phyloP scores from a whole-genome alignment of 2,113 vertebrate species.

The Caracal caracal region DNA sequence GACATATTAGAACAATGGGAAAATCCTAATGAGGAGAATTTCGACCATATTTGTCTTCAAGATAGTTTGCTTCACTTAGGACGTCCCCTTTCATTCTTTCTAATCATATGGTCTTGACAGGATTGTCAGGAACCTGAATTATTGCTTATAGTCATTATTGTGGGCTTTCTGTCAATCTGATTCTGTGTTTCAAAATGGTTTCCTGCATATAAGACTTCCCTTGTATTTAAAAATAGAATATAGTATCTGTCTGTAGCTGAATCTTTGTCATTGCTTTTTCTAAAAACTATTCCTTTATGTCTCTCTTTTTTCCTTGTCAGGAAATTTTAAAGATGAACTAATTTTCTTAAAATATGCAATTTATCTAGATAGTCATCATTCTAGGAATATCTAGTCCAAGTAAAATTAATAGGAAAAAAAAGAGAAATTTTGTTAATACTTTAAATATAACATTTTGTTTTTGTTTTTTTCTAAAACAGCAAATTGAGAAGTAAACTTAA shows the following conservation, averaged over 20 bases:
- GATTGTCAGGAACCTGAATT: neutral
- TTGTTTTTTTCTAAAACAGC: neutral
- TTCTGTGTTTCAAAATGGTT: neutral
- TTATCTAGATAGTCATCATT: neutral
- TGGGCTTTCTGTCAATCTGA: neutral
- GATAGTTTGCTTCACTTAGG: neutral
- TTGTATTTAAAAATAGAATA: neutral
- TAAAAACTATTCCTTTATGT: neutral
- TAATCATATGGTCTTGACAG: neutral
- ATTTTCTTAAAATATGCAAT: neutral
- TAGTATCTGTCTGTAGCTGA: neutral
- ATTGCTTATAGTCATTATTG: neutral
- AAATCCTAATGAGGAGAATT: neutral
- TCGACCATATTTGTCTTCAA: neutral
- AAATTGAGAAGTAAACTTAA: neutral
- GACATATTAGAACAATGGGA: neutral
- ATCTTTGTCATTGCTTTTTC: neutral
- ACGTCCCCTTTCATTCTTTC: neutral
- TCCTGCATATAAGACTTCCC: neutral
- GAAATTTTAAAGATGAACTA: neutral
- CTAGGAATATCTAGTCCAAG: neutral
- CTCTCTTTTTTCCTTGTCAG: neutral
- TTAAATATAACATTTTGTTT: neutral
- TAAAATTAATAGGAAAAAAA: neutral
- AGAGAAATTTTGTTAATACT: neutral